Conservation (phyloP, 1,140 invertebrate species). For the Apis laboriosa region DNA sequence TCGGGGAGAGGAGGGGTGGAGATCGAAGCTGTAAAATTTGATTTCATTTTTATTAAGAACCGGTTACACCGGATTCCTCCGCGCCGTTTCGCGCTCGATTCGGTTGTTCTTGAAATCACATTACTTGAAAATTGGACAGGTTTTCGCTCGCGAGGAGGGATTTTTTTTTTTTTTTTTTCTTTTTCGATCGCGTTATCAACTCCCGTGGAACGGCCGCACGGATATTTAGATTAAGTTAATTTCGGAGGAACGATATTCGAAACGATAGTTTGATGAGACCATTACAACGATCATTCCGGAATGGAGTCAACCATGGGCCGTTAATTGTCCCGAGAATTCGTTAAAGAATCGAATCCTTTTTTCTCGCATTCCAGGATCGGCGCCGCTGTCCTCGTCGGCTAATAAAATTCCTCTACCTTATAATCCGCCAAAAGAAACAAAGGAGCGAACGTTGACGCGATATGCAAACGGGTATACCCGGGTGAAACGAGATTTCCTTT, state of each 20-base stretch:
- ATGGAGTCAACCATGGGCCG: background rate
- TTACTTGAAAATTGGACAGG: conserved; percentile 8
- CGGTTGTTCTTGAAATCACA: background rate
- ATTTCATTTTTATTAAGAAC: conserved; percentile 27
- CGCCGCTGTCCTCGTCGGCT: background rate
- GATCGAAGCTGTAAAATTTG: background rate
- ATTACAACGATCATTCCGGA: too few relatives aligned
- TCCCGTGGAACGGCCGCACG: background rate
- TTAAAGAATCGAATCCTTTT: conserved; percentile 34
- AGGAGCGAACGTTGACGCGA: conserved; percentile 22
- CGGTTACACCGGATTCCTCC: background rate
- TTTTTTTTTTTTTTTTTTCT: too few relatives aligned
- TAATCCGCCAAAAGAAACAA: conserved; percentile 22
- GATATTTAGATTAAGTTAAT: background rate
- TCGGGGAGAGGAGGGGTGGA: too few relatives aligned
- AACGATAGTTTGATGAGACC: too few relatives aligned
- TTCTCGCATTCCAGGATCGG: conserved; percentile 1
- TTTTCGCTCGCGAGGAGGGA: too few relatives aligned
- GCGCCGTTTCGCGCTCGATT: background rate
- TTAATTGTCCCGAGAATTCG: background rate
- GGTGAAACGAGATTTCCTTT: background rate
- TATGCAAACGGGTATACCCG: conserved; percentile 18
- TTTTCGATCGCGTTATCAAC: background rate
- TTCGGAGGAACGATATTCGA: background rate
- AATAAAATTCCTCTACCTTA: conserved; percentile 46